These are phyloP conservation scores for Dolichopus griseipennis DNA, from an alignment of 2,888 invertebrate species.

Conservation along the genomic window DNA sequence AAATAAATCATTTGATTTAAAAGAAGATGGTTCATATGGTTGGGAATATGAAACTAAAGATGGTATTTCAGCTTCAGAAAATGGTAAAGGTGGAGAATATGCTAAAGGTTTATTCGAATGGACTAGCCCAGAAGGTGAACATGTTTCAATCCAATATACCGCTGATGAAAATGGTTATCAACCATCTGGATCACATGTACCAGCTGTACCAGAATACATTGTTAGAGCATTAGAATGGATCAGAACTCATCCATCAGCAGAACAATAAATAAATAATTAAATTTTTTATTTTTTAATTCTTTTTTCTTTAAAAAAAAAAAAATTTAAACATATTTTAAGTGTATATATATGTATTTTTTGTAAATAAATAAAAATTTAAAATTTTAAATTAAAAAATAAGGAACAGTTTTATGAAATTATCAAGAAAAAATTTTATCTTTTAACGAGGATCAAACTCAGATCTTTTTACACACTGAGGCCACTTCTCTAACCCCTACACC, in stretches of 20 bases:
- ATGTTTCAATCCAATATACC: constrained; percentile 28
- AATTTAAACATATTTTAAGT: too few species aligned
- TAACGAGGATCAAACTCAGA: too few species aligned
- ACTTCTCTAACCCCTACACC: too few species aligned
- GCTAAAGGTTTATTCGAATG: constrained; percentile 32
- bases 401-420: too few species aligned
- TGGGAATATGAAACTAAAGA: constrained; percentile 29
- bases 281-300: too few species aligned
- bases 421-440: too few species aligned
- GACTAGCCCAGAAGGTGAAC: constrained; percentile 33
- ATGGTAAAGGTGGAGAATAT: constrained; percentile 32
- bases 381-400: too few species aligned
- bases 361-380: too few species aligned
- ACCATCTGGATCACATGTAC: constrained; percentile 28
- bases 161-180: constrained; percentile 35
- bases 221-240: constrained; percentile 31
- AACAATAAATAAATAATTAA: too few species aligned
- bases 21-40: constrained; percentile 30
- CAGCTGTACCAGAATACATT: constrained; percentile 33
- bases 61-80: constrained; percentile 25
- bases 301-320: too few species aligned
- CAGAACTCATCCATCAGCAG: constrained; percentile 27
- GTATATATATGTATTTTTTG: too few species aligned
- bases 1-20: constrained; percentile 9
- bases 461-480: too few species aligned